phyloP scores from a whole-genome alignment of 2,113 vertebrate genomes.

The Hypocryptadius cinnamomeus region DNA sequence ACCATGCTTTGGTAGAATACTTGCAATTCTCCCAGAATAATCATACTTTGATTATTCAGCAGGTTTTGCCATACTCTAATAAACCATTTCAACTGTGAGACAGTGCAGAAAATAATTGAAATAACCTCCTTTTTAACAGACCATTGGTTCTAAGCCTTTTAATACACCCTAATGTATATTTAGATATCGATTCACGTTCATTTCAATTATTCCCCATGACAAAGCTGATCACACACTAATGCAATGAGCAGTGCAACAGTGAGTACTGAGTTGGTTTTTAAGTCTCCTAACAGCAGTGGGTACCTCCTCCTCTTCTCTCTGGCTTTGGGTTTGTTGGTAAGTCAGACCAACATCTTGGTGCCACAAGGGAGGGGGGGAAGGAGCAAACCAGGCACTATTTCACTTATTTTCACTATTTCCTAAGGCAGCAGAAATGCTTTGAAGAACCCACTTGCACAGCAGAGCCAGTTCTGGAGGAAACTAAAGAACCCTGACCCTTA shows the following conservation, averaged over 20 bases:
- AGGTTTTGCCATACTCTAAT: not conserved
- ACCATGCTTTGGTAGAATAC: not conserved
- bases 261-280: not conserved
- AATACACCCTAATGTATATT: not conserved
- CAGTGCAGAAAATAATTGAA: not conserved
- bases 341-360: not conserved
- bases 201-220: not conserved
- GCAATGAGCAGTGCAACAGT: not conserved
- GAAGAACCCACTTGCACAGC: not conserved
- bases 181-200: not conserved
- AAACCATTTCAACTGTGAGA: not conserved
- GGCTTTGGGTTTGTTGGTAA: not conserved
- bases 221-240: not conserved
- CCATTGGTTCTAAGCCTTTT: not conserved
- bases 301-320: not conserved
- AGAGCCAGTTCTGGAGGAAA: not conserved
- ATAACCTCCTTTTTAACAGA: slow-evolving; percentile 15
- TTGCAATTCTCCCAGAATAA: not conserved
- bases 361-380: not conserved
- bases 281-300: not conserved
- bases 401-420: not conserved
- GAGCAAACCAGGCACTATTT: not conserved
- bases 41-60: not conserved
- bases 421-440: not conserved
- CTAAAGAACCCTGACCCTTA: not conserved